A percentile compares a stretch with the other conserved stretches of the same genome.
Evolutionary conservation across 2,888 invertebrate genomes (phyloP).

Genomic region (Netelia melanura): DNA sequence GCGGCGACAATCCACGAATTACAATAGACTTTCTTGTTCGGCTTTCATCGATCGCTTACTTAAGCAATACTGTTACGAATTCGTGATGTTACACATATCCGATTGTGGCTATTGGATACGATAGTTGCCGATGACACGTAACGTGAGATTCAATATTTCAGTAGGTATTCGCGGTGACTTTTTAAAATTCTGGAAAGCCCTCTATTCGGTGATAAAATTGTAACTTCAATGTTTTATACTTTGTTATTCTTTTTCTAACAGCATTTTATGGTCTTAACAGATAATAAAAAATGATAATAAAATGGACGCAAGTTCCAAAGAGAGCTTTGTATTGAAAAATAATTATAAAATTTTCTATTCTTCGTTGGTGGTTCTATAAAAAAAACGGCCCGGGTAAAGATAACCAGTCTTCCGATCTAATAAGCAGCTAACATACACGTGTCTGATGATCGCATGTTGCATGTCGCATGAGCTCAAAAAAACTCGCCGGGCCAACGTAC

Average conservation of each 20-base stretch:
- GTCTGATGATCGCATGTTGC: not conserved
- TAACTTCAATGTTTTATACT: not conserved
- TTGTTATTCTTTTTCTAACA: not conserved
- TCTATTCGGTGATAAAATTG: not conserved
- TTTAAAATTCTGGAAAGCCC: slow-evolving; percentile 3
- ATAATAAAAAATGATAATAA: not conserved
- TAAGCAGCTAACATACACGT: not conserved
- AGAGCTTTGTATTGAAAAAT: no score
- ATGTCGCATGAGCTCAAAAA: slow-evolving; percentile 7
- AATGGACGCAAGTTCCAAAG: no score
- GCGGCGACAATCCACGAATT: slow-evolving; percentile 84
- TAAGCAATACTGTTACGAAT: slow-evolving; percentile 83
- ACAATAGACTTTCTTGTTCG: slow-evolving; percentile 84
- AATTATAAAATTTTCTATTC: no score
- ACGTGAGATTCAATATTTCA: slow-evolving; percentile 6
- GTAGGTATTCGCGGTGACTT: slow-evolving; percentile 11
- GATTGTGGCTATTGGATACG: slow-evolving; percentile 33
- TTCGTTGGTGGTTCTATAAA: not conserved
- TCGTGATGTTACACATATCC: slow-evolving; percentile 80
- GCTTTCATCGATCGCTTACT: slow-evolving; percentile 83
- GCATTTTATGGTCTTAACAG: not conserved
- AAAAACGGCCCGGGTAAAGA: not conserved
- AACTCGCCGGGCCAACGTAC: slow-evolving; percentile 27
- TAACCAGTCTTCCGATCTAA: not conserved
- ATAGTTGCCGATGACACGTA: slow-evolving; percentile 31